These are phyloP conservation scores for Archivesica marissinica DNA, from an alignment of 1,140 invertebrate species.

Conservation along the genomic window DNA sequence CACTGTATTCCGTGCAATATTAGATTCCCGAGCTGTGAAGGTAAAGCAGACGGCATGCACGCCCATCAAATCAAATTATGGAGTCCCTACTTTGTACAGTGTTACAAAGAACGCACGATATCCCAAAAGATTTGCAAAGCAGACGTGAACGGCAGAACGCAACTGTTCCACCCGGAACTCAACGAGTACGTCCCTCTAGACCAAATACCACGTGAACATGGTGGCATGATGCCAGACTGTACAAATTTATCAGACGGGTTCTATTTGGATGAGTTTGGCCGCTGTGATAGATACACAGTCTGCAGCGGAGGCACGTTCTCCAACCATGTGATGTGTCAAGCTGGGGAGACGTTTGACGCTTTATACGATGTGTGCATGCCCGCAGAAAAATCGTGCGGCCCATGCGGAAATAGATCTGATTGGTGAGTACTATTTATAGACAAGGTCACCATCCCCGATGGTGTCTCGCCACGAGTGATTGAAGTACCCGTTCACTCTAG, in stretches of 20 bases:
- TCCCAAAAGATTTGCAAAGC: conserved; percentile 36
- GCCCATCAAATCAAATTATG: conserved; percentile 53
- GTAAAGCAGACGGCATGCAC: conserved; percentile 53
- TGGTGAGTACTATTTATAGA: no score
- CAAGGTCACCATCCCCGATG: no score
- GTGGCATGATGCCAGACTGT: conserved; percentile 61
- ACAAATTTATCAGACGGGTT: conserved; percentile 41
- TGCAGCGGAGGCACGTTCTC: conserved; percentile 52
- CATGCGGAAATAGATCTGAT: conserved; percentile 36
- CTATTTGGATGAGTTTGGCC: conserved; percentile 57
- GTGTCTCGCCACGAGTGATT: no score
- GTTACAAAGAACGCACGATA: conserved; percentile 60
- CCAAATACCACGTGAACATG: conserved; percentile 51
- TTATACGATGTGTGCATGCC: neutral
- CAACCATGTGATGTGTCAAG: conserved; percentile 20
- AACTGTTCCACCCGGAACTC: conserved; percentile 42
- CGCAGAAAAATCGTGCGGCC: conserved; percentile 23
- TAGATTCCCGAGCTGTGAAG: conserved; percentile 61
- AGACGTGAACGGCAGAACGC: conserved; percentile 22
- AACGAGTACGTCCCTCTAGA: conserved; percentile 51
- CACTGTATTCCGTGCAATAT: conserved; percentile 62
- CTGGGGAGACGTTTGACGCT: conserved; percentile 45
- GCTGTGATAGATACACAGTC: conserved; percentile 46
- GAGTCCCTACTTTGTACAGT: conserved; percentile 62
- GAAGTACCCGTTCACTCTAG: no score